Percentiles rank a stretch among this genome's conserved stretches.
Evolutionary conservation across 2,888 invertebrate species (phyloP).

Genomic region (Tuberolachnus salignus): DNA sequence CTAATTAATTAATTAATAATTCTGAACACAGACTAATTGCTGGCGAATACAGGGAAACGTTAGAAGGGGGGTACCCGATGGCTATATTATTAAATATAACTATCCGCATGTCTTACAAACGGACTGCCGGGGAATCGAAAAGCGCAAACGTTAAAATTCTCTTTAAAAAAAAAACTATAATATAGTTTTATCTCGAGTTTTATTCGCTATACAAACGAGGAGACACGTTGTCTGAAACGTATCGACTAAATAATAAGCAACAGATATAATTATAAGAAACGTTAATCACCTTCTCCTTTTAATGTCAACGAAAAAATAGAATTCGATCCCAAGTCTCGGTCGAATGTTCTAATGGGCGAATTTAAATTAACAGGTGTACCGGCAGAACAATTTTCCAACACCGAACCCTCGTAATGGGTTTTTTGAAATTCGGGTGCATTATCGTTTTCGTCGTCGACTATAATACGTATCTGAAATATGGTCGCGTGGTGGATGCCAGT

Average conservation of each 20-base stretch:
- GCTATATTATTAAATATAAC: too few relatives aligned
- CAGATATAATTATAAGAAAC: neutral
- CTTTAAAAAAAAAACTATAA: neutral
- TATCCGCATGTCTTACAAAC: too few relatives aligned
- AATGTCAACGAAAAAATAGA: slow-evolving; percentile 73
- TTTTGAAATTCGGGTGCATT: slow-evolving; percentile 81
- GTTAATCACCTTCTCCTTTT: slow-evolving; percentile 69
- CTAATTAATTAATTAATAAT: neutral
- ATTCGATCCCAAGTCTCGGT: slow-evolving; percentile 74
- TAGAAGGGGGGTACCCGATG: too few relatives aligned
- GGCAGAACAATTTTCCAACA: slow-evolving; percentile 76
- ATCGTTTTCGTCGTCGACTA: slow-evolving; percentile 86
- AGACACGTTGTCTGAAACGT: too few relatives aligned
- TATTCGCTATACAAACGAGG: too few relatives aligned
- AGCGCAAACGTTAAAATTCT: too few relatives aligned
- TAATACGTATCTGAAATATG: slow-evolving; percentile 67
- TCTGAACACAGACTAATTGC: too few relatives aligned
- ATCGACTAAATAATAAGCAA: neutral
- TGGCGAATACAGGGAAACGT: too few relatives aligned
- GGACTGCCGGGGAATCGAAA: too few relatives aligned
- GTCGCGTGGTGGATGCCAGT: slow-evolving; percentile 65
- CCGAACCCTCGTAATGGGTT: slow-evolving; percentile 74
- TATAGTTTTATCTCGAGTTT: too few relatives aligned
- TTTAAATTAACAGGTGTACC: slow-evolving; percentile 75
- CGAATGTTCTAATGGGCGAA: slow-evolving; percentile 73